phyloP scores from a whole-genome alignment of 2,113 vertebrate species.

The Eulemur macaco region DNA sequence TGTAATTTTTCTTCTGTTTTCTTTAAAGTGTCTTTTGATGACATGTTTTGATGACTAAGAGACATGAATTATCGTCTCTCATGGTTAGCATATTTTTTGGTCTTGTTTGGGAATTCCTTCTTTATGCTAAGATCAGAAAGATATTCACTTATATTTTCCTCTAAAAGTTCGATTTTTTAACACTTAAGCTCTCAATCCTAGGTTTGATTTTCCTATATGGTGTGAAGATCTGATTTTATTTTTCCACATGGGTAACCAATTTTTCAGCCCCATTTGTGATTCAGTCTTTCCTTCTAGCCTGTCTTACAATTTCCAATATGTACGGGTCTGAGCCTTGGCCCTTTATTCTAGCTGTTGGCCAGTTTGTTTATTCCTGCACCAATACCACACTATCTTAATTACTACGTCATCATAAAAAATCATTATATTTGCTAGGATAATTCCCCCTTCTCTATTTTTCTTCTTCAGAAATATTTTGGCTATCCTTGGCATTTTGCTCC shows the following conservation, averaged over 20 bases:
- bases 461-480: slow-evolving; percentile 22
- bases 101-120: slow-evolving; percentile 18
- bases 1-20: slow-evolving; percentile 18
- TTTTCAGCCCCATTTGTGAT: background rate
- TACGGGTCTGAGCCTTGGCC: background rate
- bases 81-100: background rate
- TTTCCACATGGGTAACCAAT: background rate
- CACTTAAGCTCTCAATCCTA: background rate
- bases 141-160: background rate
- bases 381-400: background rate
- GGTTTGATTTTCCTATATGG: background rate
- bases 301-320: background rate
- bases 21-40: background rate
- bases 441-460: background rate
- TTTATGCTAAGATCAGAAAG: background rate
- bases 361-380: background rate
- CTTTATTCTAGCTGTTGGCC: background rate
- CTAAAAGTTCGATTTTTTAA: slow-evolving; percentile 25
- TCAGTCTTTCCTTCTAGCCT: background rate
- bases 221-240: slow-evolving; percentile 12
- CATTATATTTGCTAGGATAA: background rate
- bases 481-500: background rate
- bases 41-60: background rate
- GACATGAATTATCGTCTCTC: background rate
- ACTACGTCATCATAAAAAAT: background rate